Conservation (phyloP, 1,140 invertebrate species). For the Atopsyche davidsoni region DNA sequence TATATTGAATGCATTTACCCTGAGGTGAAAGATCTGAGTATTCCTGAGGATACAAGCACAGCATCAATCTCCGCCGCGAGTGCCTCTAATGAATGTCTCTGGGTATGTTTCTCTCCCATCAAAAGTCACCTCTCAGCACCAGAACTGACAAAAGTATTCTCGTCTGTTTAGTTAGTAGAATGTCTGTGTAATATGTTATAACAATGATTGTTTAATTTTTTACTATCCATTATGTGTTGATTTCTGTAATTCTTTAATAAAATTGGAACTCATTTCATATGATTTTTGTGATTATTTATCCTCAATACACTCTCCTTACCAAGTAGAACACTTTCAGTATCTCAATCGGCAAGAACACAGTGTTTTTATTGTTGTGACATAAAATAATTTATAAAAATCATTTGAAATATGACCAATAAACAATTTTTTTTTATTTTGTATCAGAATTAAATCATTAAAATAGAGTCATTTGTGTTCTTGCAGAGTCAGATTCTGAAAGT, state of each 20-base stretch:
- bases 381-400: slow-evolving; percentile 13
- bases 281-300: slow-evolving; percentile 29
- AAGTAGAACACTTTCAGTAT: not conserved
- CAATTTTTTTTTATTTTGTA: slow-evolving; percentile 1
- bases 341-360: not conserved
- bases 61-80: too few relatives aligned
- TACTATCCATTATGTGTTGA: too few relatives aligned
- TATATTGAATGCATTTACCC: too few relatives aligned
- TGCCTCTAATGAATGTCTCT: too few relatives aligned
- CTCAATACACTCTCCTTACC: not conserved
- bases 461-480: slow-evolving; percentile 23
- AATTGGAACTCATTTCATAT: slow-evolving; percentile 30
- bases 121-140: too few relatives aligned
- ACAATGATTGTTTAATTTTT: too few relatives aligned
- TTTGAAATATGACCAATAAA: slow-evolving; percentile 11
- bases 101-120: too few relatives aligned
- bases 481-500: slow-evolving; percentile 29
- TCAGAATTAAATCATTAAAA: not conserved
- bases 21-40: too few relatives aligned
- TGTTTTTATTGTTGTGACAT: not conserved
- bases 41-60: too few relatives aligned
- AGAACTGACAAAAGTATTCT: too few relatives aligned
- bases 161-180: too few relatives aligned
- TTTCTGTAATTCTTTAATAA: slow-evolving; percentile 17
- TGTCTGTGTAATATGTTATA: too few relatives aligned